phyloP scores from a whole-genome alignment of 2,113 vertebrate genomes.

The Corythoichthys intestinalis region DNA sequence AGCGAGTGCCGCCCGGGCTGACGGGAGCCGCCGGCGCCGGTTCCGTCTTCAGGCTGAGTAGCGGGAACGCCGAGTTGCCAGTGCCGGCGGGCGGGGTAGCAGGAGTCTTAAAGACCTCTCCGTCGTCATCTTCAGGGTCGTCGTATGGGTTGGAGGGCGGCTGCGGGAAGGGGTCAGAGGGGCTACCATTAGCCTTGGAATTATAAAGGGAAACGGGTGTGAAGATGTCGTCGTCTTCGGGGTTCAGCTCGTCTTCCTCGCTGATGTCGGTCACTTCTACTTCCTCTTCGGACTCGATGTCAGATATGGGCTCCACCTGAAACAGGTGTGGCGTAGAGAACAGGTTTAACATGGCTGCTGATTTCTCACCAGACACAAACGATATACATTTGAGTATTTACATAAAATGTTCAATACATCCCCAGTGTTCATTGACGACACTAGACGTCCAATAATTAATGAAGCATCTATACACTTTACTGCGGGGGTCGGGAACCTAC shows the following conservation, averaged over 20 bases:
- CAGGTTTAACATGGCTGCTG: neutral
- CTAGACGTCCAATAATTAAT: too few species aligned
- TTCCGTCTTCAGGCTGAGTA: slow-evolving; percentile 63
- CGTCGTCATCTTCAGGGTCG: slow-evolving; percentile 58
- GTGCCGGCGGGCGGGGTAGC: slow-evolving; percentile 58
- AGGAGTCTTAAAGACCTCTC: slow-evolving; percentile 88
- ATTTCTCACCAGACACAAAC: neutral
- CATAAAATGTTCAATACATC: too few species aligned
- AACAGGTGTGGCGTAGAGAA: neutral
- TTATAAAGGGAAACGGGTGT: slow-evolving; percentile 19
- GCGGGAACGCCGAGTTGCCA: slow-evolving; percentile 22
- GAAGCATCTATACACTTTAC: too few species aligned
- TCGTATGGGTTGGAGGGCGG: slow-evolving; percentile 18
- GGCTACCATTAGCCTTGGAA: slow-evolving; percentile 16
- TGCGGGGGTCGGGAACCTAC: too few species aligned
- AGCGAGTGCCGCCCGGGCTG: slow-evolving; percentile 67
- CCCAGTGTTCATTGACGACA: too few species aligned
- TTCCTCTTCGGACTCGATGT: slow-evolving; percentile 82
- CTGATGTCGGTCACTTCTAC: slow-evolving; percentile 92
- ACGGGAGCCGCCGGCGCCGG: slow-evolving; percentile 55
- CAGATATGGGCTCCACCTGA: slow-evolving; percentile 85
- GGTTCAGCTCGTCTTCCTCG: slow-evolving; percentile 71
- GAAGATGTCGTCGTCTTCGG: slow-evolving; percentile 56
- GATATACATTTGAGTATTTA: neutral
- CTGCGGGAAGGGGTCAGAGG: slow-evolving; percentile 5